These are phyloP conservation scores for Xylocopa sonorina DNA, from an alignment of 1,140 invertebrate genomes.

Conservation along the genomic window DNA sequence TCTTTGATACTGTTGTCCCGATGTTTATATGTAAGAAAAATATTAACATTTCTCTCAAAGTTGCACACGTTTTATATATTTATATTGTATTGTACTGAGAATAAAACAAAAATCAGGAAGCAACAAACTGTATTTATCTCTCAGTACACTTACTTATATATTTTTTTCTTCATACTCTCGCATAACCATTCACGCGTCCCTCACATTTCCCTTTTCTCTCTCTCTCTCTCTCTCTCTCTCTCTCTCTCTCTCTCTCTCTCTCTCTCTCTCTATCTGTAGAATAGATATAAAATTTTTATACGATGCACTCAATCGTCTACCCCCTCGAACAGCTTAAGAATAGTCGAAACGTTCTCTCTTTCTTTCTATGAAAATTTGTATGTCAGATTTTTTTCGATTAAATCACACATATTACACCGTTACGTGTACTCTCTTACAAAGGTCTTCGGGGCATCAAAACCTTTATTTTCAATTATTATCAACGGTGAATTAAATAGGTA, in stretches of 20 bases:
- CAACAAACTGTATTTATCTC: slow-evolving; percentile 56
- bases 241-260: too few relatives aligned
- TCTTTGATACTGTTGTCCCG: slow-evolving; percentile 48
- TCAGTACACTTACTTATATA: slow-evolving; percentile 50
- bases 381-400: slow-evolving; percentile 42
- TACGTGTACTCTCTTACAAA: slow-evolving; percentile 58
- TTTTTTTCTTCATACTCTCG: slow-evolving; percentile 33
- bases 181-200: slow-evolving; percentile 38
- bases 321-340: slow-evolving; percentile 58
- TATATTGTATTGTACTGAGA: slow-evolving; percentile 53
- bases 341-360: slow-evolving; percentile 61
- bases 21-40: slow-evolving; percentile 57
- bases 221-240: too few relatives aligned
- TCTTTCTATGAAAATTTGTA: slow-evolving; percentile 63
- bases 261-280: slow-evolving; percentile 61
- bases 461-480: slow-evolving; percentile 68
- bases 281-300: slow-evolving; percentile 70
- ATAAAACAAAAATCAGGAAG: slow-evolving; percentile 63
- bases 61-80: slow-evolving; percentile 51
- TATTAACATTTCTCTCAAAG: slow-evolving; percentile 60
- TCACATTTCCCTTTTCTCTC: slow-evolving; percentile 33
- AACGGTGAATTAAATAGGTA: slow-evolving; percentile 68
- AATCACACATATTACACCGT: slow-evolving; percentile 50
- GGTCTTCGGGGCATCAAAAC: slow-evolving; percentile 62
- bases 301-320: slow-evolving; percentile 52